Base-by-base conservation (phyloP, 1,140 invertebrate genomes). In the Brachionus calyciflorus region DNA sequence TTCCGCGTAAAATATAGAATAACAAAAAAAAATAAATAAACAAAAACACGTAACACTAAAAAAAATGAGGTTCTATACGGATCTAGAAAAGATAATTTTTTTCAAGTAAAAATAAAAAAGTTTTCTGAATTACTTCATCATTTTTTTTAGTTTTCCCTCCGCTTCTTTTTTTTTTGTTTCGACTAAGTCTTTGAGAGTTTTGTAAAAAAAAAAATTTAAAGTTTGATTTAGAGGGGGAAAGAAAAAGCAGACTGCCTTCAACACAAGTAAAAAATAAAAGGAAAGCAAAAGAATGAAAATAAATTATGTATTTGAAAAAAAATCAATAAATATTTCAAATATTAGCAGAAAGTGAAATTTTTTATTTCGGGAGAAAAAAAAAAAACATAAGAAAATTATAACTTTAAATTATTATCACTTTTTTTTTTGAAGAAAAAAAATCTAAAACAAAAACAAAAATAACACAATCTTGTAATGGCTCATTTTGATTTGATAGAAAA, bases 221-320 rank as follows among this genome's bases (percentile, higher is more conserved):
- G 60, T 65, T 65, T 65, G 24, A 65, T 65, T 44, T 30, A n/a
- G n/a, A n/a, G n/a, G n/a, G n/a, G n/a, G 40, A 65, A 65, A 65
- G 44, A 65, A 65, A 65, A 44, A 40, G 44, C 41, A 63, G 24
- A 65, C 21, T 19, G 19, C 17, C 55, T 33, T 60, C 55, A 60
- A 60, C 30, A n/a, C 55, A 60, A 60, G 9, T 3, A 37, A 37
- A 37, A 37, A 37, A 60, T 19, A 63, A 26, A 63, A 40, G 21
- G 40, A 41, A 24, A 65, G 30, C 41, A 24, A 65, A 26, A 44
- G 40, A 37, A 44, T 65, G 37, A 65, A 65, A 65, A 65, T 65
- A 65, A 65, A 65, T 65, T 65, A 65, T 65, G 60, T 44, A 65
- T 65, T 60, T 7, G 33, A 65, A 63, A 63, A 63, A 65, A 65